Evolutionary conservation across 2,113 vertebrate genomes (phyloP), one percentile per base, ranked within the genome.

Genomic region (Gadus chalcogrammus): DNA sequence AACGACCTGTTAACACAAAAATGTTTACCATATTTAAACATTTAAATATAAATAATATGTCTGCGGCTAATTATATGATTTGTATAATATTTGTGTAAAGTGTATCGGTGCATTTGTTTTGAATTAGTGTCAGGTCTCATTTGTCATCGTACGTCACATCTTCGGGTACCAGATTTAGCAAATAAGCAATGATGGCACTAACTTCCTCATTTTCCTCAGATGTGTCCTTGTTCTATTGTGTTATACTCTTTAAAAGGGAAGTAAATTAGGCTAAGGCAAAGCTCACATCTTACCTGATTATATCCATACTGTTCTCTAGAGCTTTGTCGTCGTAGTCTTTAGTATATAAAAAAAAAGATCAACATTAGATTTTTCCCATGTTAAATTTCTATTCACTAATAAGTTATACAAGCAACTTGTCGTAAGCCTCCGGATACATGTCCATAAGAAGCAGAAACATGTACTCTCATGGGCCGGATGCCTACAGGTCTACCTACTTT

Each of bases 301-400:
- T 93, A 93, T 68, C 91, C 90, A 18, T 88, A 91, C 68, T 91
- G 84, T 53, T 89, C 88, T 80, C 85, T 80, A 22, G 85, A 76
- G 31, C 85, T 81, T 69, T 88, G 89, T 68, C 84, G 78, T 61
- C 90, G 89, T 61, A 92, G 69, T 80, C 92, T 93, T 88, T 48
- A 61, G 80, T 61, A n/a, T n/a, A 64, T 5, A 61, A 68, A 74
- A 15, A 52, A 70, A 35, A 64, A 64, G 24, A 24, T 24, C 48
- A 70, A 27, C 8, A 65, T 52, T 48, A 48, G 9, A 12, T 48
- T 48, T 48, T 9, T 9, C 8, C 42, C 12, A 48, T 2, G 16
- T 22, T 52, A 13, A 73, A 64, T 52, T 52, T 48, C 52, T 18
- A 65, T 61, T 9, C 56, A 20, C 56, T 55, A 48, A 31, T 28